Evolutionary conservation across 1,140 invertebrate genomes (phyloP), one percentile per base, ranked within the genome.

Genomic region (Drosophila rhopaloa): DNA sequence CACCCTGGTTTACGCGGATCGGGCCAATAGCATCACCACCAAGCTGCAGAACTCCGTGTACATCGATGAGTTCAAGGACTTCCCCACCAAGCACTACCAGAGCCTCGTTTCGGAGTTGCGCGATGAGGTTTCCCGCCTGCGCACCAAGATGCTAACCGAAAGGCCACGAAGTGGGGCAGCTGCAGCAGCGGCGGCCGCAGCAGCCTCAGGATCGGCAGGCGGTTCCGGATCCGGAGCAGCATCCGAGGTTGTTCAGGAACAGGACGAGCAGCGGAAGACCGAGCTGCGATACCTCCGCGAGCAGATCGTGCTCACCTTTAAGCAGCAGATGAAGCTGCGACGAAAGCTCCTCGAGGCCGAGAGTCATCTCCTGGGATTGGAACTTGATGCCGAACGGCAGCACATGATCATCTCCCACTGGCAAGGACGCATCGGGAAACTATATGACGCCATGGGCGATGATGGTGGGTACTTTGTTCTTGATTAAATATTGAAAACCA

Each of bases 1-100:
- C 85, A 99, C 98, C 0, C 93, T 99, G 4, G 95, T 97, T 46
- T 99, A 99, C 93, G 98, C 98, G 5, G 96, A 98, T 88, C 94
- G 98, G 63, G 98, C 98, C 1, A 97, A 97, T 81, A 96, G 97
- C 73, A 99, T 99, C 68, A 96, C 95, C 1, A 96, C 92, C 14
- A 84, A 91, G 47, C 74, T 92, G 1, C 92, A 92, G 68, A 92
- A 92, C 19, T 89, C 91, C 0, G 91, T 91, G 1, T 91, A 92
- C 43, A 83, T 92, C 7, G 84, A 88, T 16, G 91, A 92, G 71
- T 89, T 90, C 54, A 91, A 92, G 59, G 79, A 92, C 47, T 92
- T 92, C 61, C 92, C 92, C 61, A 92, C 96, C 9, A 94, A 95
- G 5, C 94, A 96, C 81, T 97, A 97, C 79, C 95, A 96, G 70